Base-by-base conservation (phyloP, 2,113 vertebrate genomes). In the Motacilla alba region DNA sequence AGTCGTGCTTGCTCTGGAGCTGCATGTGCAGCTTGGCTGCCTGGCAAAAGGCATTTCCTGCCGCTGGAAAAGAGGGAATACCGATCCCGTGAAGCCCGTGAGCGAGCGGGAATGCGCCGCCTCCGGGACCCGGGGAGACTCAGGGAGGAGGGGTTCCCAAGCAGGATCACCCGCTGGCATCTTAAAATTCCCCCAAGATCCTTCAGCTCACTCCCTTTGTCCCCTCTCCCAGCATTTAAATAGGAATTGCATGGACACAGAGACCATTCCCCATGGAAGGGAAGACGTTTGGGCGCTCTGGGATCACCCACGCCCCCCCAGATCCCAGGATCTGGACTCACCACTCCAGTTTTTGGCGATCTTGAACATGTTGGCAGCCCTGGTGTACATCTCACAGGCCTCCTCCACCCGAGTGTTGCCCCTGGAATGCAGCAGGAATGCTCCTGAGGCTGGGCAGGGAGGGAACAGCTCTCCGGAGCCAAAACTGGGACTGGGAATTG, bases 301-400 rank as follows among this genome's bases (percentile, higher is more conserved):
- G 9, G 39, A 68, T 39, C 39, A 6, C 10, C 31, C 1, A 14
- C 0, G 0, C 22, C 10, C 12, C 16, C 23, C 16, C 56, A 7
- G 1, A 47, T 22, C 20, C n/a, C 33, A 8, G 47, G 58, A 68
- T 59, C 41, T 28, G 18, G 28, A 98, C 98, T 77, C 97, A 99
- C 99, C 99, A 12, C 96, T 99, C 99, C 99, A 99, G 94, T 99
- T 99, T 97, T 99, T 99, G 93, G 98, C 98, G 94, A 99, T 99
- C 98, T 99, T 99, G 98, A 99, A 99, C 99, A 99, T 99, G 98
- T 99, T 99, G 94, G 99, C 99, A 63, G 99, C 99, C 98, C 99
- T 98, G 93, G 99, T 99, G 94, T 99, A 99, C 99, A 99, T 99
- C 90, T 99, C 99, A 72, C 99, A 99, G 6, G 99, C 99, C 83